These are phyloP conservation scores for Pangasius krempfi DNA, from an alignment of 2,797 vertebrate species.

Conservation along the genomic window DNA sequence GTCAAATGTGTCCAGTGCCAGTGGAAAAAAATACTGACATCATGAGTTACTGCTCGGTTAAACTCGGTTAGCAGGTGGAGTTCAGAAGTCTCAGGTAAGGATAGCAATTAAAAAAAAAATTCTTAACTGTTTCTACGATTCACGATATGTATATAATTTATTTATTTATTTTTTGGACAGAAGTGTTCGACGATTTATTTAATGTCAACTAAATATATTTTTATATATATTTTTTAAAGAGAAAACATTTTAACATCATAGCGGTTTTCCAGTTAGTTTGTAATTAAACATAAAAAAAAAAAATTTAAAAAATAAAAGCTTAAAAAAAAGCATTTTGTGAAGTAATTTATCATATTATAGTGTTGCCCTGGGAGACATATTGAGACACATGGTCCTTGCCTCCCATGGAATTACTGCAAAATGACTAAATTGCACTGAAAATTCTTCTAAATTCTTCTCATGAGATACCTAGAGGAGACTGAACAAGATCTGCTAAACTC, in stretches of 20 bases:
- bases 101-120: neutral
- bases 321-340: too few species aligned
- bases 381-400: neutral
- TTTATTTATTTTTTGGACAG: too few species aligned
- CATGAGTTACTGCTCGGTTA: neutral
- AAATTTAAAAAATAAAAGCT: too few species aligned
- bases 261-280: neutral
- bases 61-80: neutral
- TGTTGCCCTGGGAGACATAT: neutral
- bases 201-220: neutral
- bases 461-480: neutral
- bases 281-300: neutral
- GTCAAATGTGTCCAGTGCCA: neutral
- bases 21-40: neutral
- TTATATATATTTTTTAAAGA: too few species aligned
- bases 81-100: neutral
- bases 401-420: neutral
- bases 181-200: too few species aligned
- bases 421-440: neutral
- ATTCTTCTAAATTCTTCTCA: neutral
- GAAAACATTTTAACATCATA: too few species aligned
- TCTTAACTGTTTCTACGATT: neutral
- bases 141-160: too few species aligned
- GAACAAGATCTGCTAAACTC: neutral
- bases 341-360: neutral